A percentile compares a stretch with the other conserved stretches of the same genome.
Conservation (phyloP, 1,140 invertebrate genomes). For the Apis laboriosa region DNA sequence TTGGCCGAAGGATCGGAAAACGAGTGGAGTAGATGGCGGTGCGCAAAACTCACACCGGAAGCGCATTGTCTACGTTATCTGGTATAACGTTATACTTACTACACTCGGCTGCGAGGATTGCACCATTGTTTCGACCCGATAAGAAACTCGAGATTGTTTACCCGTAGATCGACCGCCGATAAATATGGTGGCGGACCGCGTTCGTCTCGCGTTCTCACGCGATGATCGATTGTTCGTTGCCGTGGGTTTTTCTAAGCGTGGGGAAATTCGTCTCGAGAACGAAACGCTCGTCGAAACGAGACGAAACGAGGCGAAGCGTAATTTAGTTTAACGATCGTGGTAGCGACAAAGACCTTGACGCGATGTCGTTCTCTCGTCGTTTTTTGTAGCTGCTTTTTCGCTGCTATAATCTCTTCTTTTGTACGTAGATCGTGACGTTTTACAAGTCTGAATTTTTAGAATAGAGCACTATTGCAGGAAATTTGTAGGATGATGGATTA, state of each 20-base stretch:
- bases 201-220: constrained; percentile 35
- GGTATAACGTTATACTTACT: constrained; percentile 4
- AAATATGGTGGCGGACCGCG: constrained; percentile 30
- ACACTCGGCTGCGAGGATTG: constrained; percentile 34
- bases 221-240: neutral
- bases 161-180: constrained; percentile 52
- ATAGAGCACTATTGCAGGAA: neutral
- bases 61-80: constrained; percentile 51
- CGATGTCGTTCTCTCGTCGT: no score
- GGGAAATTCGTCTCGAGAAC: no score
- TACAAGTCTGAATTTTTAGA: no score
- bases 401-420: no score
- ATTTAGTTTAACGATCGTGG: neutral
- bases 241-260: neutral
- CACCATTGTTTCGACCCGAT: constrained; percentile 56
- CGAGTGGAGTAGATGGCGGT: constrained; percentile 42
- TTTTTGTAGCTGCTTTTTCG: no score
- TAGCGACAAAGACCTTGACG: neutral
- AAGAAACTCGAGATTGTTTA: constrained; percentile 44
- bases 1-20: constrained; percentile 42
- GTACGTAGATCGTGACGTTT: no score
- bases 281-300: neutral
- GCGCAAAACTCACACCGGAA: constrained; percentile 66
- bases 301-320: neutral
- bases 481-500: neutral